Conservation (phyloP, 2,113 vertebrate species). For the Nannospalax galili region DNA sequence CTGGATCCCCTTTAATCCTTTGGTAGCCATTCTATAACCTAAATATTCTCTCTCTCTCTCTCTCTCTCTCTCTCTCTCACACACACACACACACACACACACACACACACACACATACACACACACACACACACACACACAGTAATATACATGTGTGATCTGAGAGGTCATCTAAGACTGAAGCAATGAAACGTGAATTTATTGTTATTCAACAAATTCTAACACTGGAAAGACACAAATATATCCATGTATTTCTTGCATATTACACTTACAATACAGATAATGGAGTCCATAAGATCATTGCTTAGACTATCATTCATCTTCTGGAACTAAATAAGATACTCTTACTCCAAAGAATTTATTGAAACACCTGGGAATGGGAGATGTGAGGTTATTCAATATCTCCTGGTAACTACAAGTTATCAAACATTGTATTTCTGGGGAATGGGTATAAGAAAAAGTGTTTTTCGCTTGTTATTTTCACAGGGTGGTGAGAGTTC, state of each 20-base stretch:
- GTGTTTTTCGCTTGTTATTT: conserved; percentile 27
- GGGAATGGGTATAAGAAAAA: conserved; percentile 19
- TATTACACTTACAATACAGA: neutral
- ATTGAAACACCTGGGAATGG: conserved; percentile 1
- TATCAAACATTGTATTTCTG: neutral
- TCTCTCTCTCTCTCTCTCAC: no score
- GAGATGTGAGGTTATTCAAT: conserved; percentile 8
- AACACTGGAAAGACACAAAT: neutral
- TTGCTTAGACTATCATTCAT: conserved; percentile 1
- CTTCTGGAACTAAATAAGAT: conserved; percentile 35
- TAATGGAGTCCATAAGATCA: conserved; percentile 8
- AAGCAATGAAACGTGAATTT: neutral
- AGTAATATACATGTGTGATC: neutral
- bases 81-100: no score
- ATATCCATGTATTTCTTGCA: neutral
- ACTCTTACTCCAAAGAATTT: neutral
- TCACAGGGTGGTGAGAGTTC: neutral
- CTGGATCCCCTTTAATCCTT: neutral
- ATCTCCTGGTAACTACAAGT: conserved; percentile 10
- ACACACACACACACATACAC: neutral
- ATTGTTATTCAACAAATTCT: neutral
- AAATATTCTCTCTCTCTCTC: no score
- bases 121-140: neutral
- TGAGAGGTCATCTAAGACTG: neutral
- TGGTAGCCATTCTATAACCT: no score